Evolutionary conservation across 2,113 vertebrate species (phyloP), one percentile per base, ranked within the genome.

Genomic region (Megalops atlanticus): DNA sequence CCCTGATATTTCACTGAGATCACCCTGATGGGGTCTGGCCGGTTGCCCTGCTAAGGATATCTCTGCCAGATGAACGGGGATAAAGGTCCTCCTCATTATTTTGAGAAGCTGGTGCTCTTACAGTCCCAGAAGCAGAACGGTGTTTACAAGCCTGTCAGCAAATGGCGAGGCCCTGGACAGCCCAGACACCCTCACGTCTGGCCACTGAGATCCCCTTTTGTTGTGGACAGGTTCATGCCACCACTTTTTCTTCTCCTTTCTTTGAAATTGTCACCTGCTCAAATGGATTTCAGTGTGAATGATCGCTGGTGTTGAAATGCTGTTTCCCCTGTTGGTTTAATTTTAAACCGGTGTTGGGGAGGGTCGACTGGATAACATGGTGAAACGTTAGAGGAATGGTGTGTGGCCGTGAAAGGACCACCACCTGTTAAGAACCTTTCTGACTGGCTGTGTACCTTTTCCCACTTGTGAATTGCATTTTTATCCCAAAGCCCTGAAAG

Each of bases 391-490:
- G 21, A 64, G 54, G n/a, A 21, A 16, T 58, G n/a, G n/a, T 64
- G n/a, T 31, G 1, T 64, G 8, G 21, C 18, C 64, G 3, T 24
- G 47, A 58, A 47, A 3, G 0, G 45, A 58, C 31, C 76, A n/a
- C 52, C 36, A 77, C 64, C 70, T 68, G 18, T 27, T 39, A 36
- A 76, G 43, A 33, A 41, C n/a, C 33, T 45, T n/a, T n/a, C n/a
- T n/a, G n/a, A 79, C 43, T 70, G 40, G 36, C 40, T 69, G 54
- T 21, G 0, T 64, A 27, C 77, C 77, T 78, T 27, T n/a, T n/a
- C n/a, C n/a, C n/a, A n/a, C n/a, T n/a, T n/a, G n/a, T n/a, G n/a
- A n/a, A n/a, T n/a, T n/a, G n/a, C n/a, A n/a, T n/a, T n/a, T n/a
- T n/a, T n/a, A n/a, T n/a, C n/a, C n/a, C n/a, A n/a, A n/a, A n/a